Percentiles rank a stretch among this genome's conserved stretches.
phyloP scores from a whole-genome alignment of 2,797 vertebrate genomes.

The Distichodus sexfasciatus region DNA sequence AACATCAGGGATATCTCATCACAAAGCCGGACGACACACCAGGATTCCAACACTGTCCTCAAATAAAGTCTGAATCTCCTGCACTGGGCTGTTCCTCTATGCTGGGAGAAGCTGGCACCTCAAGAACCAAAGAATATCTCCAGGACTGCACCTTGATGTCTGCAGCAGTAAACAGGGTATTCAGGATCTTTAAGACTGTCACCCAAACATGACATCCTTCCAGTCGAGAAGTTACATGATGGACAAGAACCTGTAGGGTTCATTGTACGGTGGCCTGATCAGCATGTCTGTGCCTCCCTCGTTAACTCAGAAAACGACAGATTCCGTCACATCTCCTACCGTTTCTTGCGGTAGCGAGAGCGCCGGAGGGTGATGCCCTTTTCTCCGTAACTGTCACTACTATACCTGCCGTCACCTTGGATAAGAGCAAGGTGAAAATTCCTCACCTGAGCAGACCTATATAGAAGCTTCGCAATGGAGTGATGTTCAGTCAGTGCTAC shows the following conservation, averaged over 20 bases:
- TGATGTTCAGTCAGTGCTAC: constrained; percentile 89
- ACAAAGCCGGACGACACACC: constrained; percentile 34
- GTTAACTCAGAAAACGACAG: constrained; percentile 66
- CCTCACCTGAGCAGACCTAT: constrained; percentile 82
- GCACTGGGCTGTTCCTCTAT: constrained; percentile 49
- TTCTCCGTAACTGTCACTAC: constrained; percentile 97
- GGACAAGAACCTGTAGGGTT: constrained; percentile 63
- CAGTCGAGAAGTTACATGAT: constrained; percentile 70
- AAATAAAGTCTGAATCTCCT: constrained; percentile 66
- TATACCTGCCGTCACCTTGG: constrained; percentile 82
- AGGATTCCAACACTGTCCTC: constrained; percentile 50
- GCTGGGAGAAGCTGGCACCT: constrained; percentile 58
- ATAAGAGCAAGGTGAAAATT: constrained; percentile 68
- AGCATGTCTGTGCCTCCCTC: constrained; percentile 86
- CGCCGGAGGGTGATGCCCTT: constrained; percentile 82
- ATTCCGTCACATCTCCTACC: constrained; percentile 52
- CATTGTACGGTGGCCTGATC: constrained; percentile 87
- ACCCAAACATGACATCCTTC: constrained; percentile 67
- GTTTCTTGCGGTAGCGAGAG: constrained; percentile 73
- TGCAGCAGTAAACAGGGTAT: constrained; percentile 67
- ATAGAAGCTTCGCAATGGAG: constrained; percentile 78
- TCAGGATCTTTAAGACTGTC: constrained; percentile 74
- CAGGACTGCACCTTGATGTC: constrained; percentile 68
- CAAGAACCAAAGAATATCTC: constrained; percentile 79
- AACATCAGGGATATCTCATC: constrained; percentile 66